These are phyloP conservation scores for Brachionus plicatilis DNA, from an alignment of 1,140 invertebrate genomes.

Conservation along the genomic window DNA sequence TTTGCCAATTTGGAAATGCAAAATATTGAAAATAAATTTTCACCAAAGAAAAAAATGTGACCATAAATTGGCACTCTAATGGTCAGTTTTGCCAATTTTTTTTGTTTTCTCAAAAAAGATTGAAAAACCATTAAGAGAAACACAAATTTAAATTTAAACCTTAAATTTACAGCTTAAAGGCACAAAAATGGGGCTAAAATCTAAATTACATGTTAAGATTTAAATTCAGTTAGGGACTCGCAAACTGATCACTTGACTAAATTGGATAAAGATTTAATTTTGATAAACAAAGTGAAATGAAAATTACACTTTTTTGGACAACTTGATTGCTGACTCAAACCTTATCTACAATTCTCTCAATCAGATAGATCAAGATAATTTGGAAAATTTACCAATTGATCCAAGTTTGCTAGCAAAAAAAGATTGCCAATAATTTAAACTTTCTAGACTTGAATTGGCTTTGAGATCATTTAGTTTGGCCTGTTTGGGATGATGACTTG, in stretches of 20 bases:
- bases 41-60: neutral
- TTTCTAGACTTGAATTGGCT: neutral
- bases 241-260: neutral
- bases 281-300: neutral
- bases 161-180: neutral
- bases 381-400: neutral
- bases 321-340: neutral
- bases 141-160: neutral
- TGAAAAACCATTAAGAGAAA: neutral
- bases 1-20: neutral
- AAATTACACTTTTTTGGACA: neutral
- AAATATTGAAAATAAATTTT: neutral
- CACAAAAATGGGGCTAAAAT: neutral
- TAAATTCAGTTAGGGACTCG: neutral
- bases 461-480: neutral
- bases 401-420: conserved; percentile 13
- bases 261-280: neutral
- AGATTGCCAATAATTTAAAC: conserved; percentile 11
- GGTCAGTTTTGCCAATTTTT: neutral
- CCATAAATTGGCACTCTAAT: neutral
- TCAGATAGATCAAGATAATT: neutral
- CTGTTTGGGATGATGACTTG: neutral
- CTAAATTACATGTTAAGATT: neutral
- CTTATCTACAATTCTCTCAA: neutral
- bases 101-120: neutral